Evolutionary conservation across 1,140 invertebrate species (phyloP), one percentile per base, ranked within the genome.

Genomic region (Sogatella furcifera): DNA sequence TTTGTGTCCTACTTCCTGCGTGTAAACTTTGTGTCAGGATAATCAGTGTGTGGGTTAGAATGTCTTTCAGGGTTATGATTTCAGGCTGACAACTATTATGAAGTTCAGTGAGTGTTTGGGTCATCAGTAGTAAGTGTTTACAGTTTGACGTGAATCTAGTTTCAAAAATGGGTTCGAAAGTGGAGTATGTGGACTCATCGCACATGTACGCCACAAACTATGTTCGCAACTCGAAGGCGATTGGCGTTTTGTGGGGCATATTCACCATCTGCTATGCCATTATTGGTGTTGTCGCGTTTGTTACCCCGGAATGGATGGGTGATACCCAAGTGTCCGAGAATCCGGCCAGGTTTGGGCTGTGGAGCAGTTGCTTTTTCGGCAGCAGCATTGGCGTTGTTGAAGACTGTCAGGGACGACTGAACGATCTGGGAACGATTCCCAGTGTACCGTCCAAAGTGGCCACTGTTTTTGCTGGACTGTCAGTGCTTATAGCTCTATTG

Each of bases 181-280:
- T 92, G 65, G 89, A 92, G 72, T 93, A 92, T 73, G 87, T 92
- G 55, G 90, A 92, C 70, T 89, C 88, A 54, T 85, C 85, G 57
- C 89, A 93, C 74, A 83, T 92, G 71, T 91, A 93, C 73, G 90
- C 89, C 55, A 89, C 90, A 19, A 95, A 91, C 74, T 97, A 97
- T 74, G 88, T 95, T 44, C 81, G 94, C 68, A 97, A 97, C 80
- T 94, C 91, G 52, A 92, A 95, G 78, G 94, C 95, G 42, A 94
- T 98, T 57, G 94, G 92, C 43, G 92, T 98, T 15, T 78, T 97
- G 49, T 98, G 96, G 96, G 94, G 88, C 19, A 90, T 97, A 66
- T 97, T 98, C 72, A 90, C 91, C 56, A 90, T 97, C 69, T 97
- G 95, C 75, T 97, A 94, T 74, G 90, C 92, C 54, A 97, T 98